These are phyloP conservation scores for Leptinotarsa lineolata DNA, from an alignment of 1,140 invertebrate genomes.

Conservation along the genomic window DNA sequence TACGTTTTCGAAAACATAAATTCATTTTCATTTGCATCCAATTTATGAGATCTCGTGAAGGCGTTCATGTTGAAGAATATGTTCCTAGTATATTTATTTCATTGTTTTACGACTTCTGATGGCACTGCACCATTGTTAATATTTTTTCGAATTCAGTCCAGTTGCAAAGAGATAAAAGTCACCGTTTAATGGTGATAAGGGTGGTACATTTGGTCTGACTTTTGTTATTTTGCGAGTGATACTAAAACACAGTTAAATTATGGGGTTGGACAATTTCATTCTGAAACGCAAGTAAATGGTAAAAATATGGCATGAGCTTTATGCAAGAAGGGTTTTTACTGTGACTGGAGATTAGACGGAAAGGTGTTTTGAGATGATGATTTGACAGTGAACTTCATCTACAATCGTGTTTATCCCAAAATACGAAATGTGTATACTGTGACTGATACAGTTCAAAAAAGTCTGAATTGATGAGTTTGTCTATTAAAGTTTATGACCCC, in stretches of 20 bases:
- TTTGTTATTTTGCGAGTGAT: background rate
- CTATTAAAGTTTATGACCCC: background rate
- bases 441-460: constrained; percentile 8
- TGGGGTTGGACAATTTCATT: constrained; percentile 12
- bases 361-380: background rate
- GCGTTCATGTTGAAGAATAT: no score
- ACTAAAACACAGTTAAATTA: constrained; percentile 20
- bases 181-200: no score
- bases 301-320: no score
- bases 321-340: no score
- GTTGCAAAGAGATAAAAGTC: no score
- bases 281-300: constrained; percentile 12
- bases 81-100: no score
- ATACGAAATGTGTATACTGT: background rate
- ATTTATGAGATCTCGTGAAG: no score
- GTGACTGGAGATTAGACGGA: background rate
- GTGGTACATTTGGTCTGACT: background rate
- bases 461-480: background rate
- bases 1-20: no score
- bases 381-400: background rate
- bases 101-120: no score
- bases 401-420: background rate
- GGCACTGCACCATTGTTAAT: no score
- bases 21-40: no score
- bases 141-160: no score